phyloP scores from a whole-genome alignment of 2,888 invertebrate genomes.

The Bembecia ichneumoniformis region DNA sequence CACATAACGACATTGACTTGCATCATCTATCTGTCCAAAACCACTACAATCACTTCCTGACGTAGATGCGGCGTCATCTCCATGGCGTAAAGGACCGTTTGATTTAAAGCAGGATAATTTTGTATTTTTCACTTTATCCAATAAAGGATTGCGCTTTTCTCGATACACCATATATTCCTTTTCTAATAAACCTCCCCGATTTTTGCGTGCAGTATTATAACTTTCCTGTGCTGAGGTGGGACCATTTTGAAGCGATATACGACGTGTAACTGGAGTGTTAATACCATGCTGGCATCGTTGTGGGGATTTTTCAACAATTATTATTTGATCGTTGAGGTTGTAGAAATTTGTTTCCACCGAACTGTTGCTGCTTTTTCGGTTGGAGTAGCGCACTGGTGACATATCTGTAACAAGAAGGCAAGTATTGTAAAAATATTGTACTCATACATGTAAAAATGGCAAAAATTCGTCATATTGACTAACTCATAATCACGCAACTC shows the following conservation, averaged over 20 bases:
- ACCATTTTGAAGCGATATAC: slow-evolving; percentile 59
- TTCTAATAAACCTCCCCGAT: slow-evolving; percentile 64
- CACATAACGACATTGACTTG: slow-evolving; percentile 44
- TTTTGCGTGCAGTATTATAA: slow-evolving; percentile 61
- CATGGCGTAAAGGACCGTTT: slow-evolving; percentile 63
- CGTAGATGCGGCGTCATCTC: slow-evolving; percentile 63
- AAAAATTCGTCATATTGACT: too few relatives aligned
- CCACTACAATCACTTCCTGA: slow-evolving; percentile 69
- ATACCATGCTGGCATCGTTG: slow-evolving; percentile 51
- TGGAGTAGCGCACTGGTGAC: slow-evolving; percentile 75
- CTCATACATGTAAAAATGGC: too few relatives aligned
- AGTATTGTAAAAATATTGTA: not conserved
- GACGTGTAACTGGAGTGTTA: slow-evolving; percentile 51
- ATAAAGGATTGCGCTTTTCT: slow-evolving; percentile 78
- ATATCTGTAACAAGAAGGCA: slow-evolving; percentile 64
- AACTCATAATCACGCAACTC: too few relatives aligned
- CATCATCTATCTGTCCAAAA: slow-evolving; percentile 60
- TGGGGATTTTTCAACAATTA: slow-evolving; percentile 72
- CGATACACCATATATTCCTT: slow-evolving; percentile 73
- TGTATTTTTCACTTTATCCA: slow-evolving; percentile 80
- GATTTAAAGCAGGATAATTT: slow-evolving; percentile 78
- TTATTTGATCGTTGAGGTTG: slow-evolving; percentile 75
- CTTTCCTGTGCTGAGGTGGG: slow-evolving; percentile 59
- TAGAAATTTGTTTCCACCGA: slow-evolving; percentile 78
- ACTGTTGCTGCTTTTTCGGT: slow-evolving; percentile 75